phyloP scores from a whole-genome alignment of 1,140 invertebrate genomes.

The Eupristina koningsbergeri region DNA sequence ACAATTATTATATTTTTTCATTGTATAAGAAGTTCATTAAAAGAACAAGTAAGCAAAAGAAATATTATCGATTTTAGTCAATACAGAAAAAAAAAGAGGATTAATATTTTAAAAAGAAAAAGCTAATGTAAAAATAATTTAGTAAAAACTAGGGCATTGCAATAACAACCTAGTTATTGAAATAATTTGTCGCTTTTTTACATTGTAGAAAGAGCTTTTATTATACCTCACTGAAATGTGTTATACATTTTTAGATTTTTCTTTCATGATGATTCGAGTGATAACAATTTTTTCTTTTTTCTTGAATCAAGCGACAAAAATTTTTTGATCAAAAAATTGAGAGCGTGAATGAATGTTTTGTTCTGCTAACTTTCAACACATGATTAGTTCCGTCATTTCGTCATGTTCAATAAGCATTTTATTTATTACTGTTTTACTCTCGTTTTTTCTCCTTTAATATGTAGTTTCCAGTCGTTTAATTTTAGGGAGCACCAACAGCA shows the following conservation, averaged over 20 bases:
- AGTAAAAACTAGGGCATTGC: not conserved
- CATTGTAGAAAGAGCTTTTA: no score
- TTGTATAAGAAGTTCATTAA: no score
- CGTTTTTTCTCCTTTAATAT: not conserved
- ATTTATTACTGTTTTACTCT: not conserved
- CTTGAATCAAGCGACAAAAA: no score
- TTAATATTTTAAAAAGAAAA: not conserved
- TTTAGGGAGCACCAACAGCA: no score
- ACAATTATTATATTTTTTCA: no score
- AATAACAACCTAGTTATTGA: not conserved
- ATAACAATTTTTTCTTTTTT: not conserved
- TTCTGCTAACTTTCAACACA: not conserved
- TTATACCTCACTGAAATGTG: not conserved
- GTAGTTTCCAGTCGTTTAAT: not conserved
- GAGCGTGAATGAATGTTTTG: not conserved
- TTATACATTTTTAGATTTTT: conserved; percentile 14
- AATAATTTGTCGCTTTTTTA: not conserved
- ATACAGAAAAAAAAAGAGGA: not conserved
- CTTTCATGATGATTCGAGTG: not conserved
- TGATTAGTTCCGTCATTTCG: not conserved
- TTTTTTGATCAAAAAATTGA: no score
- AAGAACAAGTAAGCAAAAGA: not conserved
- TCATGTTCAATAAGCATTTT: not conserved
- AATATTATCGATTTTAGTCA: not conserved
- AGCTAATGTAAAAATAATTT: not conserved